phyloP scores from a whole-genome alignment of 1,140 invertebrate species.

The Listronotus oregonensis region DNA sequence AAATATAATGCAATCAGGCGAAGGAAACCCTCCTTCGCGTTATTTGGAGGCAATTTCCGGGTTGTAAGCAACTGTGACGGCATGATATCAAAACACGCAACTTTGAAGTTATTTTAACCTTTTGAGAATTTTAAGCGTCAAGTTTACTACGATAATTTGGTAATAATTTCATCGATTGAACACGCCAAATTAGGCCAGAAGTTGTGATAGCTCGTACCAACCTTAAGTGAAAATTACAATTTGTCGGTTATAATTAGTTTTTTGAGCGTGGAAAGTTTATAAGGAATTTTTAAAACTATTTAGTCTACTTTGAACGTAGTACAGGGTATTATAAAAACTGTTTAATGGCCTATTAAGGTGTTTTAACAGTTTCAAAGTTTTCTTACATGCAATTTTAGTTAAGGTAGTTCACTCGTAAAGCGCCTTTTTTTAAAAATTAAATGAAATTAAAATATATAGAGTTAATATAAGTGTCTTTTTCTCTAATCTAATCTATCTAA shows the following conservation, averaged over 20 bases:
- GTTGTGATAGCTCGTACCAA: constrained; percentile 19
- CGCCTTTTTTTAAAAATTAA: too few relatives aligned
- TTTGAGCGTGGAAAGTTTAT: neutral
- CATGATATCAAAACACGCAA: neutral
- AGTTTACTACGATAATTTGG: constrained; percentile 16
- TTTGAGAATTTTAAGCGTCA: constrained; percentile 9
- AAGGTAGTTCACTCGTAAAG: too few relatives aligned
- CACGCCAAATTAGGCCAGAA: constrained; percentile 5
- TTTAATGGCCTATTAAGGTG: too few relatives aligned
- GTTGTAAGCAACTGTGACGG: neutral
- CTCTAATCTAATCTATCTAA: too few relatives aligned
- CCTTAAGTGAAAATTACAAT: constrained; percentile 7
- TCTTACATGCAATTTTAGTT: too few relatives aligned
- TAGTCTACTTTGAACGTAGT: too few relatives aligned
- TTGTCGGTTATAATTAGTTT: constrained; percentile 16
- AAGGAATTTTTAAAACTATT: neutral
- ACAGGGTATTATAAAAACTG: neutral
- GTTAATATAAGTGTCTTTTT: too few relatives aligned
- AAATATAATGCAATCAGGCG: too few relatives aligned
- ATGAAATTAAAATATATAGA: too few relatives aligned
- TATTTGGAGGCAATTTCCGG: constrained; percentile 6
- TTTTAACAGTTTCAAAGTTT: too few relatives aligned
- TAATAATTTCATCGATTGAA: constrained; percentile 18
- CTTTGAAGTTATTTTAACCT: neutral
- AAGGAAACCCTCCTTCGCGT: too few relatives aligned